A percentile compares a stretch with the other conserved stretches of the same genome.
phyloP scores from a whole-genome alignment of 1,140 invertebrate species.

The Triops cancriformis region DNA sequence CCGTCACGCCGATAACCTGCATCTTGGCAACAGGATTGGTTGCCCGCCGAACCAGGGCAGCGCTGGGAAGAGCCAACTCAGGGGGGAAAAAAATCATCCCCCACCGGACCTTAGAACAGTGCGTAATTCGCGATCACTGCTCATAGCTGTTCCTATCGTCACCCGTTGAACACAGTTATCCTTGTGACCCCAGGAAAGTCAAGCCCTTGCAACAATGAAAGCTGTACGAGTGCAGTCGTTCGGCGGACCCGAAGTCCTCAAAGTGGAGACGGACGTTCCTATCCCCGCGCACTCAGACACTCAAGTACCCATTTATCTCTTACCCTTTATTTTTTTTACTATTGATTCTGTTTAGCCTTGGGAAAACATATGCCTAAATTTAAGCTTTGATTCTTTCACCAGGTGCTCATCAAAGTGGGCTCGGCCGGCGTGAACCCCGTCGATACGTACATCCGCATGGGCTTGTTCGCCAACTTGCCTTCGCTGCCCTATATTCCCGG shows the following conservation, averaged over 20 bases:
- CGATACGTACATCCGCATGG: slow-evolving; percentile 51
- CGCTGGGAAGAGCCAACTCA: not conserved
- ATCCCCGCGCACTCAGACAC: slow-evolving; percentile 35
- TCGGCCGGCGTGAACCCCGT: slow-evolving; percentile 51
- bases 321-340: slow-evolving; percentile 16
- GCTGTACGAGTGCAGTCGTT: slow-evolving; percentile 38
- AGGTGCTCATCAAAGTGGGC: slow-evolving; percentile 46
- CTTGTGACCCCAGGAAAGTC: not conserved
- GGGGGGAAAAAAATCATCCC: not conserved
- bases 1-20: not conserved
- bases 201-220: slow-evolving; percentile 34
- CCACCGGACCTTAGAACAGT: not conserved
- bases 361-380: too few species aligned
- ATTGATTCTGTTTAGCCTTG: too few species aligned
- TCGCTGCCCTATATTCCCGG: slow-evolving; percentile 48
- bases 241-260: slow-evolving; percentile 38
- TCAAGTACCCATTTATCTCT: slow-evolving; percentile 32
- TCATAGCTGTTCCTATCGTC: not conserved
- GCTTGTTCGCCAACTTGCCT: slow-evolving; percentile 40
- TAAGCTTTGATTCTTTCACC: not conserved
- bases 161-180: not conserved
- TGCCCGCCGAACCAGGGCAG: not conserved
- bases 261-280: slow-evolving; percentile 36
- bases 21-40: not conserved
- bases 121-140: not conserved